Percentiles rank a stretch among this genome's conserved stretches.
Evolutionary conservation across 2,888 invertebrate genomes (phyloP).

Genomic region (Parelbella ahira): DNA sequence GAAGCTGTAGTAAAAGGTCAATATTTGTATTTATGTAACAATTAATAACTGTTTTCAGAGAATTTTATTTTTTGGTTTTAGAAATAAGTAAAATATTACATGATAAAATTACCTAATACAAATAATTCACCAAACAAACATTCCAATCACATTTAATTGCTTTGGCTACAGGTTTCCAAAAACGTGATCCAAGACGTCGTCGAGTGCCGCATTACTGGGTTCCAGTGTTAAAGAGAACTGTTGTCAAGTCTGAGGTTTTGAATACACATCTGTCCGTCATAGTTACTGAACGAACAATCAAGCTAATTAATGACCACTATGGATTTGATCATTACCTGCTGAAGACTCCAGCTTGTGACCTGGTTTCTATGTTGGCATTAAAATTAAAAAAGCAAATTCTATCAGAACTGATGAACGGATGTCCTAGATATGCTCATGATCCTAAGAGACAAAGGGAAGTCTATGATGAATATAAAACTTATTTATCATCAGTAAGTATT

Average conservation of each 20-base stretch:
- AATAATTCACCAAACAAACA: too few relatives aligned
- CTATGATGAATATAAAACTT: conserved; percentile 89
- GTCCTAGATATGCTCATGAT: conserved; percentile 84
- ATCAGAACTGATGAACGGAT: conserved; percentile 83
- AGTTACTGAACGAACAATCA: conserved; percentile 91
- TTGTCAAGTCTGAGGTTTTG: conserved; percentile 94
- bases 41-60: too few relatives aligned
- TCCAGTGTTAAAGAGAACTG: conserved; percentile 88
- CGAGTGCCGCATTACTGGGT: conserved; percentile 94
- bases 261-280: conserved; percentile 90
- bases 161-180: conserved; percentile 83
- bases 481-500: conserved; percentile 87
- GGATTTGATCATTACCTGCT: conserved; percentile 98
- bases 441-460: conserved; percentile 85
- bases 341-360: conserved; percentile 95
- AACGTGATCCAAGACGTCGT: conserved; percentile 78
- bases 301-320: conserved; percentile 91
- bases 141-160: too few relatives aligned
- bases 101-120: too few relatives aligned
- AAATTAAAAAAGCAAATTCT: conserved; percentile 93
- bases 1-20: conserved; percentile 95
- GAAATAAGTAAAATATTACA: too few relatives aligned
- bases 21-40: too few relatives aligned
- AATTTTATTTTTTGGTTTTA: too few relatives aligned
- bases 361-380: conserved; percentile 91